These are phyloP conservation scores for Lasaia peninsularis DNA, from an alignment of 1,140 invertebrate genomes.

Conservation along the genomic window DNA sequence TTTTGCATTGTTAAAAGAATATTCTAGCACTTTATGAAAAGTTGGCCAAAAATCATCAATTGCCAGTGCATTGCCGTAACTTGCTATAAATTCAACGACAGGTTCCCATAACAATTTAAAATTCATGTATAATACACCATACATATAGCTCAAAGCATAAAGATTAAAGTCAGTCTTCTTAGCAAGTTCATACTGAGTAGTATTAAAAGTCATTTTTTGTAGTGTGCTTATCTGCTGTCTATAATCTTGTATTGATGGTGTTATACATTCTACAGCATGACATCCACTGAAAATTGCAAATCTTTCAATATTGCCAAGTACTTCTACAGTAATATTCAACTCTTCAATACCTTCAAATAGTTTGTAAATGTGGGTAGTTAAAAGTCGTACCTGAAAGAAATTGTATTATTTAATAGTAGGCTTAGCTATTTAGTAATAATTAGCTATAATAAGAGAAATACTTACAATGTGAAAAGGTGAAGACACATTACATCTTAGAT, in stretches of 20 bases:
- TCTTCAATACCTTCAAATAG: conserved; percentile 80
- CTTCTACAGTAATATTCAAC: conserved; percentile 47
- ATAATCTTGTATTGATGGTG: conserved; percentile 85
- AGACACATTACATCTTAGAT: conserved; percentile 78
- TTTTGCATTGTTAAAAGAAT: conserved; percentile 52
- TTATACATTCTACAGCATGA: conserved; percentile 83
- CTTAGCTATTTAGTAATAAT: conserved; percentile 12
- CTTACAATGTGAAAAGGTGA: conserved; percentile 82
- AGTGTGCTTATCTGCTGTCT: conserved; percentile 86
- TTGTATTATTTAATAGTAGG: conserved; percentile 14
- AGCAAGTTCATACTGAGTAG: conserved; percentile 78
- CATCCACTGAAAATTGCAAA: conserved; percentile 82
- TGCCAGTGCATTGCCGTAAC: conserved; percentile 83
- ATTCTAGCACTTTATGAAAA: conserved; percentile 81
- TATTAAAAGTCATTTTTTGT: conserved; percentile 83
- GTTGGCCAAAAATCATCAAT: conserved; percentile 87
- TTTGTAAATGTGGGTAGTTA: conserved; percentile 85
- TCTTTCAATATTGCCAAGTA: conserved; percentile 55
- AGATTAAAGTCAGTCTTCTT: conserved; percentile 77
- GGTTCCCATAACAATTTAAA: conserved; percentile 94
- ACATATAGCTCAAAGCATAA: conserved; percentile 85
- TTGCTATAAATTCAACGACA: conserved; percentile 83
- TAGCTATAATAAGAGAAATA: conserved; percentile 25
- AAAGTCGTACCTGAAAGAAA: conserved; percentile 79
- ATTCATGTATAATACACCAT: conserved; percentile 91